Conservation (phyloP, 1,140 invertebrate species). For the Tenebrio molitor region DNA sequence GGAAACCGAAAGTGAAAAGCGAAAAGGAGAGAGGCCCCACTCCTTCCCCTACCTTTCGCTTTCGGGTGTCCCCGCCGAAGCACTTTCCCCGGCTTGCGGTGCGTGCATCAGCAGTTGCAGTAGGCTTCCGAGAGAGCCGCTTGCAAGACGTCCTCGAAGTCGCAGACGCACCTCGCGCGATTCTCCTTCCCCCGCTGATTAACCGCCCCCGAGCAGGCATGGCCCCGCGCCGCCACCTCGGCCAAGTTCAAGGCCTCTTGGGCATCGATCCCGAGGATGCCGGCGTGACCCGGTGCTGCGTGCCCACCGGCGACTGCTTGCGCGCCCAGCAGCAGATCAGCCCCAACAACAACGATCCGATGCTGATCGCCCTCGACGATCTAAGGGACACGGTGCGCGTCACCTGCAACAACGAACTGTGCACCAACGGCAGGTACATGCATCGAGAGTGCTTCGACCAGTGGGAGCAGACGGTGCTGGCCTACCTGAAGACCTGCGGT, state of each 20-base stretch:
- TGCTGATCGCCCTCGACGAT: slow-evolving; percentile 79
- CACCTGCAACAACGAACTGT: slow-evolving; percentile 95
- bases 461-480: slow-evolving; percentile 91
- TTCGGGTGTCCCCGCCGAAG: slow-evolving; percentile 59
- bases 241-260: slow-evolving; percentile 63
- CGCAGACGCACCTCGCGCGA: slow-evolving; percentile 26
- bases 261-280: slow-evolving; percentile 59
- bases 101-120: slow-evolving; percentile 58
- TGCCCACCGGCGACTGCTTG: slow-evolving; percentile 83
- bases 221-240: slow-evolving; percentile 63
- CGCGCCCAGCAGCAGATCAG: slow-evolving; percentile 68
- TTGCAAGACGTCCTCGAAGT: slow-evolving; percentile 55
- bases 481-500: slow-evolving; percentile 90
- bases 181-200: too few species aligned
- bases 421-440: slow-evolving; percentile 90
- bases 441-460: slow-evolving; percentile 95
- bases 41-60: slow-evolving; percentile 65
- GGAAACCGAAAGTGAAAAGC: slow-evolving; percentile 67
- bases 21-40: slow-evolving; percentile 58
- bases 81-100: slow-evolving; percentile 59
- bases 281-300: slow-evolving; percentile 80
- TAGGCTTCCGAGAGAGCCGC: slow-evolving; percentile 63
- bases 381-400: slow-evolving; percentile 87
- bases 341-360: slow-evolving; percentile 67
- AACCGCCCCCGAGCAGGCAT: slow-evolving; percentile 52